Evolutionary conservation across 2,797 vertebrate genomes (phyloP), one percentile per base, ranked within the genome.

Genomic region (Antrozous pallidus): DNA sequence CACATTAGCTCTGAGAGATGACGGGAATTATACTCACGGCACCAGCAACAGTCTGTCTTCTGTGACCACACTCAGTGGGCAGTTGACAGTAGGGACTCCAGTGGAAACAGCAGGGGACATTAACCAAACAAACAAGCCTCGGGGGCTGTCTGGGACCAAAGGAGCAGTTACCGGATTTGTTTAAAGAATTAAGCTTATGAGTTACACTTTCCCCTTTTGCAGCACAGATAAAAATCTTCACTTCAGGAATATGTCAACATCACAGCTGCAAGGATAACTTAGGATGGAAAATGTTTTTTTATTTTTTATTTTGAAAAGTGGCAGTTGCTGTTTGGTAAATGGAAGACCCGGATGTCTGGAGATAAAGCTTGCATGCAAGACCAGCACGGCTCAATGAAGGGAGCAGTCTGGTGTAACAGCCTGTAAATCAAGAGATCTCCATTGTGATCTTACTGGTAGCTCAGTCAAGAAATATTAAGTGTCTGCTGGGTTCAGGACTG

Each of bases 151-250:
- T 89, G 56, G 71, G 42, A 81, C 95, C 85, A 89, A 90, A 90
- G 69, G 73, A 93, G 65, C 45, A 90, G 45, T 90, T 85, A 74
- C 65, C 96, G 92, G 80, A 88, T 96, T 97, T 95, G 83, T 95
- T 94, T 95, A 94, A 96, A 95, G 82, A 95, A 95, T 95, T 96
- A 94, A 91, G 75, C 67, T 93, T 96, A 77, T 83, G 92, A 95
- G 69, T 91, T 94, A 83, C 75, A 95, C 94, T 96, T 96, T 95
- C 95, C 75, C 58, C 54, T 42, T 95, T 93, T 96, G 82, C 71
- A 95, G 40, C 56, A 78, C 82, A 95, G 90, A 97, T 96, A 83
- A 83, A 96, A 95, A 95, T 94, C 94, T 93, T 95, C 49, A 47
- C 90, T 92, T 69, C 70, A 95, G 88, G 93, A 94, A 65, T 14